phyloP scores from a whole-genome alignment of 1,140 invertebrate genomes.

The Zaprionus lachaisei region DNA sequence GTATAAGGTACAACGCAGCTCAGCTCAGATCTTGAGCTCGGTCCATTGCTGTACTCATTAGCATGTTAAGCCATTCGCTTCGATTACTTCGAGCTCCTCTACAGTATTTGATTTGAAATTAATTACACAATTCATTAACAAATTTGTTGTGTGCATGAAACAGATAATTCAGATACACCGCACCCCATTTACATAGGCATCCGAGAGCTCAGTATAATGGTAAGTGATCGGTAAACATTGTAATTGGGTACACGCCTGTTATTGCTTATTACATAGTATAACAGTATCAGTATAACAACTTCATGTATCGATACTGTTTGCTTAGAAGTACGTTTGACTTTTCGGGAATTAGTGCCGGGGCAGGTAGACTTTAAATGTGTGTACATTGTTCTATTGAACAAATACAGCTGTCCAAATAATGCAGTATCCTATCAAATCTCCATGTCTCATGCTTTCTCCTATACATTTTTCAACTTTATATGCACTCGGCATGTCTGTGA shows the following conservation, averaged over 20 bases:
- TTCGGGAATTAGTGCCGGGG: neutral
- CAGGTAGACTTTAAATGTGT: neutral
- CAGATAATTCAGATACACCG: conserved; percentile 24
- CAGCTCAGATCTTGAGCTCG: too few species aligned
- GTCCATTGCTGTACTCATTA: conserved; percentile 15
- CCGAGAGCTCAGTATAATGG: neutral
- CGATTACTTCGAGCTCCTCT: neutral
- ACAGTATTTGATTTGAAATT: conserved; percentile 30
- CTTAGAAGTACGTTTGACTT: neutral
- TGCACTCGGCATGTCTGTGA: too few species aligned
- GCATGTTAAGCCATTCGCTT: conserved; percentile 12
- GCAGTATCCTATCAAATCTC: neutral
- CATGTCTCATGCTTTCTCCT: neutral
- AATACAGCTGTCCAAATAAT: conserved; percentile 76
- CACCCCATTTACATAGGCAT: conserved; percentile 35
- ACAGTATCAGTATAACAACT: neutral
- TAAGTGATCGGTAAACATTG: conserved; percentile 27
- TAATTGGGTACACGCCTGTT: neutral
- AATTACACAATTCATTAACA: conserved; percentile 67
- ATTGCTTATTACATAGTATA: neutral
- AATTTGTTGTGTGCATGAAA: conserved; percentile 42
- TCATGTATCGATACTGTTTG: neutral
- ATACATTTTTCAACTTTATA: neutral
- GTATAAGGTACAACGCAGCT: too few species aligned
- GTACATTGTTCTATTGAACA: conserved; percentile 47